Conservation (phyloP, 1,140 invertebrate species). For the Hydropsyche tenuis region DNA sequence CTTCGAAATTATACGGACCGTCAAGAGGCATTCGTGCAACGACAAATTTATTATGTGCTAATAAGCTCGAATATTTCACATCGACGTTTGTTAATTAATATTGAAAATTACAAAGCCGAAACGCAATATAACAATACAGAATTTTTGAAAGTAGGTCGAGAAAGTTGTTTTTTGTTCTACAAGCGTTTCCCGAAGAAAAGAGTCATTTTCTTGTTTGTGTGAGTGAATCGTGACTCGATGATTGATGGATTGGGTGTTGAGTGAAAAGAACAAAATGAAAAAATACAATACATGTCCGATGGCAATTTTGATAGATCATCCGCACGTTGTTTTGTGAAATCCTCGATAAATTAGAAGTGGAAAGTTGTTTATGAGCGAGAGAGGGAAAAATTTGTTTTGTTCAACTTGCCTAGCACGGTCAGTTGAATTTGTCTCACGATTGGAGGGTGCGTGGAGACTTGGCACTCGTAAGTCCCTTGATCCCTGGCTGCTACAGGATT, state of each 20-base stretch:
- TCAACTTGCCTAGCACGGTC: constrained; percentile 45
- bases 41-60: constrained; percentile 10
- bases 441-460: constrained; percentile 47
- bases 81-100: neutral
- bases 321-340: neutral
- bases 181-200: neutral
- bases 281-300: constrained; percentile 1
- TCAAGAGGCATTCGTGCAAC: neutral
- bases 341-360: too few relatives aligned
- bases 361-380: too few relatives aligned
- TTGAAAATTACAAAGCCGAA: too few relatives aligned
- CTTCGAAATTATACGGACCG: neutral
- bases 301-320: neutral
- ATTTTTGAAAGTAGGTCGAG: too few relatives aligned
- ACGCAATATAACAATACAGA: too few relatives aligned
- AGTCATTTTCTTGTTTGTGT: neutral
- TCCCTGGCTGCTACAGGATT: constrained; percentile 46
- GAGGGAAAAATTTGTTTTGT: too few relatives aligned
- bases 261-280: neutral
- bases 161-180: too few relatives aligned
- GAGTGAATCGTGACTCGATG: neutral
- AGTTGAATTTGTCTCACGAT: constrained; percentile 44
- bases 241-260: neutral
- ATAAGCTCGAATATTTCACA: neutral
- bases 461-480: constrained; percentile 48